Evolutionary conservation across 1,140 invertebrate genomes (phyloP), one percentile per base, ranked within the genome.

Genomic region (Papilio helenus): DNA sequence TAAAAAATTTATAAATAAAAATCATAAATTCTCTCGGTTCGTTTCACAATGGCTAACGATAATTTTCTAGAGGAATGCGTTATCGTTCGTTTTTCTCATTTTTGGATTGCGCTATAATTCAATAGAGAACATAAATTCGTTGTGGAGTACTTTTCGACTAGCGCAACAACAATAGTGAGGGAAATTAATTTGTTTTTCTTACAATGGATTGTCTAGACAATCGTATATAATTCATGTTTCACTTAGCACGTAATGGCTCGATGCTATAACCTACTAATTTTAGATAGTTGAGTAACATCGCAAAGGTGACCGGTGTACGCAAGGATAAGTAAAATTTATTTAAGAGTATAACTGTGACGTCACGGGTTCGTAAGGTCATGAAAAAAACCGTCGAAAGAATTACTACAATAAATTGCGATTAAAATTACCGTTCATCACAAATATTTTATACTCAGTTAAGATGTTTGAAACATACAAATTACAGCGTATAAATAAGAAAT

Each of bases 121-220:
- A 90, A 93, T 91, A 89, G 86, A 88, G 81, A 79, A 88, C 89
- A 90, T 94, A 94, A 94, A 94, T 94, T 89, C 83, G 78, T 80
- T 81, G 80, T 80, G 81, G 83, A 89, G 88, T 87, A 90, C 89
- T 92, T 92, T 90, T 93, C 87, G 87, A 86, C 86, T 46, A 39
- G 55, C 83, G 82, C 85, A 88, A 80, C 84, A 90, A 88, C 90
- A 88, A 88, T 90, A 88, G 87, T 84, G 79, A 84, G 89, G 89
- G 86, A 88, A 91, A 93, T 92, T 94, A 93, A 94, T 92, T 94
- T 94, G 92, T 93, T 94, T 93, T 94, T 92, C 92, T 92, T 89
- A 94, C 92, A 94, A 94, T 92, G 87, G 91, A 81, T 82, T 85
- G 92, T 93, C 92, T 94, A 94, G 92, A 93, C 92, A 92, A 92